Evolutionary conservation across 2,113 vertebrate genomes (phyloP).

Genomic region (Diadophis punctatus): DNA sequence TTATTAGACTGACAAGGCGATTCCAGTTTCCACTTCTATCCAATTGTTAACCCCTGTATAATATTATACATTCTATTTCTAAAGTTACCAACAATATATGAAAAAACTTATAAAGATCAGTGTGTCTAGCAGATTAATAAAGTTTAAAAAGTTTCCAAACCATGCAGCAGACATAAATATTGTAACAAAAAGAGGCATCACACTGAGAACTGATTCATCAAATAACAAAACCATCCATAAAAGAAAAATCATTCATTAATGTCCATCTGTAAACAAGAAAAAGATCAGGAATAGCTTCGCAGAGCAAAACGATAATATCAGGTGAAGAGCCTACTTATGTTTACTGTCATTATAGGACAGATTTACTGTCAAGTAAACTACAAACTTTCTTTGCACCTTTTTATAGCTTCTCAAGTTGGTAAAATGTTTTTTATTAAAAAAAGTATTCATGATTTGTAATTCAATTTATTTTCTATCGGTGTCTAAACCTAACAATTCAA

Average conservation of each 20-base stretch:
- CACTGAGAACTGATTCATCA: background rate
- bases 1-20: background rate
- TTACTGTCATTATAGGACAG: background rate
- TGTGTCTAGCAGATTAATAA: background rate
- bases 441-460: background rate
- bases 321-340: background rate
- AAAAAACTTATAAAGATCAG: background rate
- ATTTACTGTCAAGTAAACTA: background rate
- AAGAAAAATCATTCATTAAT: background rate
- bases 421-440: background rate
- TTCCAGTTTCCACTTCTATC: background rate
- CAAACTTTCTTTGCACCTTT: background rate
- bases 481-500: background rate
- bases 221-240: background rate
- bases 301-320: background rate
- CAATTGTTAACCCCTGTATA: background rate
- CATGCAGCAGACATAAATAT: background rate
- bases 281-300: background rate
- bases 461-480: background rate
- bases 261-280: background rate
- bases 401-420: background rate
- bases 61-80: background rate
- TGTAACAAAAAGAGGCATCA: background rate
- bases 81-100: background rate
- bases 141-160: background rate